phyloP scores from a whole-genome alignment of 2,888 invertebrate genomes.

The Bombylius discolor region DNA sequence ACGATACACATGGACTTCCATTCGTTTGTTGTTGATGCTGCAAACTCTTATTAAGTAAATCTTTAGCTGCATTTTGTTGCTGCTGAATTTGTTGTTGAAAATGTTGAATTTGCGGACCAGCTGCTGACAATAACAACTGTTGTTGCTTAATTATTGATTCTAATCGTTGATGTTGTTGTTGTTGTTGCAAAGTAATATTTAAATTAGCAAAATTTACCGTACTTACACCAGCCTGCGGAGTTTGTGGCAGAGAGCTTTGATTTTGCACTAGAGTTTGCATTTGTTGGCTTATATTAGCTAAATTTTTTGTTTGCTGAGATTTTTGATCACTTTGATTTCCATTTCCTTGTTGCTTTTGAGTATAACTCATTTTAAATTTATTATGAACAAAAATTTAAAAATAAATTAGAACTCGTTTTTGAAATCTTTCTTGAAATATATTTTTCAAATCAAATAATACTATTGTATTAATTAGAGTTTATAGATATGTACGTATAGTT shows the following conservation, averaged over 20 bases:
- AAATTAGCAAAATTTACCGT: slow-evolving; percentile 17
- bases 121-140: slow-evolving; percentile 15
- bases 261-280: slow-evolving; percentile 27
- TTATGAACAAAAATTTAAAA: too few relatives aligned
- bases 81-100: slow-evolving; percentile 26
- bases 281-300: slow-evolving; percentile 22
- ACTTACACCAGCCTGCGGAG: slow-evolving; percentile 12
- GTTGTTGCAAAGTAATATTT: slow-evolving; percentile 23
- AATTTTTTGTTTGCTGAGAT: slow-evolving; percentile 23
- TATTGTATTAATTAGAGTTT: too few relatives aligned
- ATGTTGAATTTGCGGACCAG: slow-evolving; percentile 22
- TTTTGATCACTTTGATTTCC: slow-evolving; percentile 19
- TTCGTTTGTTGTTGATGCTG: slow-evolving; percentile 26
- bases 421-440: too few relatives aligned
- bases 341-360: slow-evolving; percentile 14
- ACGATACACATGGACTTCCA: slow-evolving; percentile 19
- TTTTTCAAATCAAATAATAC: too few relatives aligned
- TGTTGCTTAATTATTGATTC: slow-evolving; percentile 21
- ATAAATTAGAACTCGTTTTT: too few relatives aligned
- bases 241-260: slow-evolving; percentile 22
- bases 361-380: slow-evolving; percentile 10
- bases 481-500: too few relatives aligned
- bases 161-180: slow-evolving; percentile 22
- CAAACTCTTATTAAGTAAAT: slow-evolving; percentile 23
- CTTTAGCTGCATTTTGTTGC: slow-evolving; percentile 23